Evolutionary conservation across 2,888 invertebrate species (phyloP).

Genomic region (Rhamnusium bicolor): DNA sequence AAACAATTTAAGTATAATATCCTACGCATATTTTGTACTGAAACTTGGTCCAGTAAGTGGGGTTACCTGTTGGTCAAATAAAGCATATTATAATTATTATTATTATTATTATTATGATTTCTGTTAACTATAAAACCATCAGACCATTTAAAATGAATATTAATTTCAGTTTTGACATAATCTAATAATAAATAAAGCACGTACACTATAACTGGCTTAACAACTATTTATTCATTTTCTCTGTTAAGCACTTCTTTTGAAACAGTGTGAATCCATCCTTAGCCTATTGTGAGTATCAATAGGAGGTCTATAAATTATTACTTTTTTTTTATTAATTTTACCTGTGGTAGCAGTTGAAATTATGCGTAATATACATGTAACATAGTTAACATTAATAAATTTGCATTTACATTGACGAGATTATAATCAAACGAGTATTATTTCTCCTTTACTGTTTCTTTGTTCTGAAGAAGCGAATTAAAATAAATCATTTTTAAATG

Average conservation of each 20-base stretch:
- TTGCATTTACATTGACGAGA: background rate
- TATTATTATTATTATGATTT: background rate
- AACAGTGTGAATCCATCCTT: conserved; percentile 15
- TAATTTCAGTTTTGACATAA: conserved; percentile 1
- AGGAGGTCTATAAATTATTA: conserved; percentile 12
- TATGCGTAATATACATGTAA: conserved; percentile 14
- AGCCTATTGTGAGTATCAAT: conserved; percentile 3
- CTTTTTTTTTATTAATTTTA: conserved; percentile 13
- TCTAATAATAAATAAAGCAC: background rate
- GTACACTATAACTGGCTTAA: conserved; percentile 6
- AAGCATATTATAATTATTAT: too few relatives aligned
- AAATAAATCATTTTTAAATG: background rate
- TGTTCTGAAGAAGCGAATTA: background rate
- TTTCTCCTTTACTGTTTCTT: background rate
- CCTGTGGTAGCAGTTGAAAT: background rate
- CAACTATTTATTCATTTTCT: conserved; percentile 21
- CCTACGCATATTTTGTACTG: too few relatives aligned
- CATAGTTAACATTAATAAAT: conserved; percentile 10
- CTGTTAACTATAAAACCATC: background rate
- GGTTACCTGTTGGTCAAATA: too few relatives aligned
- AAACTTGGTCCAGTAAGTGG: too few relatives aligned
- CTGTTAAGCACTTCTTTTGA: background rate
- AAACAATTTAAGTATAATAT: too few relatives aligned
- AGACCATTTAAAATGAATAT: background rate
- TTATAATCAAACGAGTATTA: background rate